Base-by-base conservation (phyloP, 1,140 invertebrate genomes). In the Lepidostoma basale region DNA sequence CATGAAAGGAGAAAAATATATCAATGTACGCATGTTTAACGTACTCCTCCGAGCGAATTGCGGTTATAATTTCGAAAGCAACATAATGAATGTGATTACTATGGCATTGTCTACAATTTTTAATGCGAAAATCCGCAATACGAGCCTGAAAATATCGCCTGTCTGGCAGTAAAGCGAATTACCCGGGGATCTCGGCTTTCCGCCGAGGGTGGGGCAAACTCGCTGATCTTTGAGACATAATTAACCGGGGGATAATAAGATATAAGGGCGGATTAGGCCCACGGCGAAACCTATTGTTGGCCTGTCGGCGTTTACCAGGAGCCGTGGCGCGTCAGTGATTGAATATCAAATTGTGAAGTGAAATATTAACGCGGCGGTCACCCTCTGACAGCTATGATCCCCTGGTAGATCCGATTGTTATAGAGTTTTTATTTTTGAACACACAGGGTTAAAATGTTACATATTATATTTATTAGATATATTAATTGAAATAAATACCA, bases 131-230 rank as follows among this genome's bases (percentile, higher is more conserved):
- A 70, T 70, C 62, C 64, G 59, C 58, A 52, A 56, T 52, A 56
- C 62, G 69, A 62, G 52, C 60, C 28, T 70, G 28, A 63, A 62
- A 67, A 70, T 62, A 58, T 30, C 54, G 69, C 58, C 58, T 42
- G 64, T 67, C 18, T 67, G 42, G 64, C 59, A 52, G 47, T 58
- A 70, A 70, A 56, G 64, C 63, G 69, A 67, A 67, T 70, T 67
- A 70, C 28, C 54, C 52, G n/a, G 18, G 62, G 54, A 26, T 10
- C 14, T 47, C 28, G 20, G 14, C 36, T 20, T 10, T 12, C 3
- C n/a, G 39, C 22, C 9, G 6, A 20, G 60, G 44, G 60, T 63
- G 26, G 44, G 9, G 22, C 16, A 63, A 47, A 28, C 23, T 33
- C 42, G 18, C 60, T 39, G 60, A 63, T 63, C 60, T 63, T 47